Evolutionary conservation across 2,797 vertebrate species (phyloP).

Genomic region (Ispidina lecontei): DNA sequence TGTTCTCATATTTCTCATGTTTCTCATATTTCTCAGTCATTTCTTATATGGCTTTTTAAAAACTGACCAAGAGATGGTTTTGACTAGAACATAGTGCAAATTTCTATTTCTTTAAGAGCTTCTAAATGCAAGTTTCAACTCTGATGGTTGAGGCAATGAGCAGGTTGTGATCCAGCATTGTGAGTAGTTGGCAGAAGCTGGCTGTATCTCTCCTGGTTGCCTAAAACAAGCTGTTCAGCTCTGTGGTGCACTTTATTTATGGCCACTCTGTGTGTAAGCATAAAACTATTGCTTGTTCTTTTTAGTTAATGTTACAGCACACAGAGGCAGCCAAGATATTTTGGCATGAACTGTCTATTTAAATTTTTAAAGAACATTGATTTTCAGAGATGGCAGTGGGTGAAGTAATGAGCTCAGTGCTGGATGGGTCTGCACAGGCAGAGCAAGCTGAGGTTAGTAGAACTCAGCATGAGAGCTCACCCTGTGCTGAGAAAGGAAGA

Average conservation of each 20-base stretch:
- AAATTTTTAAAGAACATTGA: constrained; percentile 23
- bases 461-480: rapidly evolving
- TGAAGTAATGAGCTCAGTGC: background rate
- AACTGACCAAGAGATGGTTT: background rate
- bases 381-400: background rate
- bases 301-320: background rate
- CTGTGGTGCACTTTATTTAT: background rate
- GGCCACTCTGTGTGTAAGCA: background rate
- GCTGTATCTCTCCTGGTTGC: background rate
- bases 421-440: background rate
- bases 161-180: background rate
- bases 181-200: background rate
- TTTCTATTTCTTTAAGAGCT: background rate
- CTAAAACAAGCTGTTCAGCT: background rate
- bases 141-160: rapidly evolving
- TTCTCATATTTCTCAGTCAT: background rate
- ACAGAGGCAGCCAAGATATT: background rate
- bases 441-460: background rate
- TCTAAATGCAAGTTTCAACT: background rate
- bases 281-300: background rate
- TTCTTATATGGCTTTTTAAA: background rate
- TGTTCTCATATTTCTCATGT: background rate
- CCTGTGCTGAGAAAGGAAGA: background rate
- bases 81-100: background rate
- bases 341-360: background rate